Conservation (phyloP, 35 echinoderm and acorn worm species). For the Ophiothrix spiculata region DNA sequence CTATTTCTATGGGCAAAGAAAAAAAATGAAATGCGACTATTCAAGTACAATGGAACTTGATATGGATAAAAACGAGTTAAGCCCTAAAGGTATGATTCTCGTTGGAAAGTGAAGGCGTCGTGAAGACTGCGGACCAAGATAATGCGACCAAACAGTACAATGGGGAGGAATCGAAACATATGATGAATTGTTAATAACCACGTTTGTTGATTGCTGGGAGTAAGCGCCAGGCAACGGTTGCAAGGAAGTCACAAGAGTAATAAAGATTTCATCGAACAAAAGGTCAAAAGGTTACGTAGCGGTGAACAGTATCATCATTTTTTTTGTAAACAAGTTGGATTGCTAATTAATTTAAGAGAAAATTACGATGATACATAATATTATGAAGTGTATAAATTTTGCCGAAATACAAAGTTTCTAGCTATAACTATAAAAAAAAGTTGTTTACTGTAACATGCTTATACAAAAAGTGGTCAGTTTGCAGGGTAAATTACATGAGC, state of each 20-base stretch:
- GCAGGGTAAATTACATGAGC: too few relatives aligned
- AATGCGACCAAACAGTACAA: not conserved
- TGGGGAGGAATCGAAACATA: not conserved
- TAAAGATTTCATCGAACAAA: not conserved
- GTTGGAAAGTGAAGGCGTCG: not conserved
- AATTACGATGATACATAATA: too few relatives aligned
- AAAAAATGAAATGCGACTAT: not conserved
- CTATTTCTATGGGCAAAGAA: not conserved
- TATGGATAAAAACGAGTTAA: not conserved
- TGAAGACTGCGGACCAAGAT: not conserved
- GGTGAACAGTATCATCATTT: too few relatives aligned
- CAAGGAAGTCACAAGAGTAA: not conserved
- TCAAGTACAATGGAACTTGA: not conserved
- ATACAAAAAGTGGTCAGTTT: too few relatives aligned
- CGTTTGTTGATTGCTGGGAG: not conserved
- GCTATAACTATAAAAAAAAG: too few relatives aligned
- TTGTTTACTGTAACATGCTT: too few relatives aligned
- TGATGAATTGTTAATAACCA: not conserved
- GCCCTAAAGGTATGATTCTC: not conserved
- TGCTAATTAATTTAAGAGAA: too few relatives aligned
- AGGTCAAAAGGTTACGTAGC: conserved; percentile 5
- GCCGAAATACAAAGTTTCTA: too few relatives aligned
- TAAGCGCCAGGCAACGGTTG: not conserved
- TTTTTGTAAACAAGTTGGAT: too few relatives aligned
- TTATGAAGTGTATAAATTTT: too few relatives aligned